phyloP scores from a whole-genome alignment of 2,888 invertebrate genomes.

The Amphiduros pacificus region DNA sequence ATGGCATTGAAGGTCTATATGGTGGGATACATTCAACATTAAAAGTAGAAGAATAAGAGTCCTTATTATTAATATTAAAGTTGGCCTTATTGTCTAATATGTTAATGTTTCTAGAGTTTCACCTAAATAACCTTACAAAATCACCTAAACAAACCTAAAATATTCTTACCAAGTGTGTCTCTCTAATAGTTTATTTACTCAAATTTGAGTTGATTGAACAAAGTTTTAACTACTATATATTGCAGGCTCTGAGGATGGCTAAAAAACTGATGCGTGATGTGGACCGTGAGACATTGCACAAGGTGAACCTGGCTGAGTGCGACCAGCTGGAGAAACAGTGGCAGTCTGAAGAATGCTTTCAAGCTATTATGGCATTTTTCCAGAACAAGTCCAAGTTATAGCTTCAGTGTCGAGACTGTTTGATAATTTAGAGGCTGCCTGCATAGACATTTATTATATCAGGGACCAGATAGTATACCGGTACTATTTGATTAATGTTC shows the following conservation, averaged over 20 bases:
- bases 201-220: no score
- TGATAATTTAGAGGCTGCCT: no score
- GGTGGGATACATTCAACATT: no score
- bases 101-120: neutral
- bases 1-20: no score
- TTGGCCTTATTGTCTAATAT: neutral
- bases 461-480: no score
- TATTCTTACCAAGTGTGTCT: no score
- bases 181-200: no score
- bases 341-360: constrained; percentile 69
- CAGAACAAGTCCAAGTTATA: constrained; percentile 17
- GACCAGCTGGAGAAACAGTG: constrained; percentile 69
- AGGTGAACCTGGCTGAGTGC: constrained; percentile 72
- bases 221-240: constrained; percentile 21
- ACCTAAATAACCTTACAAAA: no score
- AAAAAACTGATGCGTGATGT: constrained; percentile 72
- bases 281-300: constrained; percentile 67
- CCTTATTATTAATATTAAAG: neutral
- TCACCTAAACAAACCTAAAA: no score
- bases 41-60: neutral
- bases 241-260: constrained; percentile 69
- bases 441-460: no score
- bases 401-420: no score
- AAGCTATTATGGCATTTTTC: constrained; percentile 67
- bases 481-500: no score